Percentiles rank a stretch among this genome's conserved stretches.
Conservation (phyloP, 2,113 vertebrate species). For the Sorex araneus region DNA sequence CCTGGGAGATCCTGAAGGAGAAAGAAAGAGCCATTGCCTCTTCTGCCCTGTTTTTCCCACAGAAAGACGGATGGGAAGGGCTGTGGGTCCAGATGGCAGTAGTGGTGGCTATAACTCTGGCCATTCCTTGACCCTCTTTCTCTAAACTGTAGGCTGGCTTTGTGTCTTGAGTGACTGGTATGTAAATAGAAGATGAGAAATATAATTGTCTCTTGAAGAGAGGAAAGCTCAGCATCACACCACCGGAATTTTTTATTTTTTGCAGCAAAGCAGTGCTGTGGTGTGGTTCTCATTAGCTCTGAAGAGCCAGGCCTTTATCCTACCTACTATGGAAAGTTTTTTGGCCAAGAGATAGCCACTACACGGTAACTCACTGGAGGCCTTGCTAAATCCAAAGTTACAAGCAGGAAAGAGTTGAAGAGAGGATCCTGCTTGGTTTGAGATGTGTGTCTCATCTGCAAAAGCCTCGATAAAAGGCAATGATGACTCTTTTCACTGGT, state of each 20-base stretch:
- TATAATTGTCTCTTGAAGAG: slow-evolving; percentile 52
- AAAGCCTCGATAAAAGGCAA: slow-evolving; percentile 45
- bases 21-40: background rate
- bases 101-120: background rate
- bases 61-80: background rate
- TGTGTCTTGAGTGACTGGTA: slow-evolving; percentile 46
- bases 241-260: background rate
- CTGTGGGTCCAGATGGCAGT: no score
- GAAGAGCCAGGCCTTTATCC: slow-evolving; percentile 35
- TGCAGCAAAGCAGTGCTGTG: background rate
- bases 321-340: background rate
- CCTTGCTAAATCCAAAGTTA: slow-evolving; percentile 14
- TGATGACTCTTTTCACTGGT: slow-evolving; percentile 18
- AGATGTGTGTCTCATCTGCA: slow-evolving; percentile 24
- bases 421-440: slow-evolving; percentile 31
- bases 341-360: background rate
- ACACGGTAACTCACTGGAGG: background rate
- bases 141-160: slow-evolving; percentile 49
- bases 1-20: background rate
- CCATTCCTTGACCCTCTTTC: slow-evolving; percentile 28
- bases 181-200: slow-evolving; percentile 64
- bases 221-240: background rate
- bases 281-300: slow-evolving; percentile 55
- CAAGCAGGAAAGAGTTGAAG: slow-evolving; percentile 36
- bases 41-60: background rate